These are phyloP conservation scores for Pilophorus perplexus DNA, from an alignment of 2,888 invertebrate genomes.

Conservation along the genomic window DNA sequence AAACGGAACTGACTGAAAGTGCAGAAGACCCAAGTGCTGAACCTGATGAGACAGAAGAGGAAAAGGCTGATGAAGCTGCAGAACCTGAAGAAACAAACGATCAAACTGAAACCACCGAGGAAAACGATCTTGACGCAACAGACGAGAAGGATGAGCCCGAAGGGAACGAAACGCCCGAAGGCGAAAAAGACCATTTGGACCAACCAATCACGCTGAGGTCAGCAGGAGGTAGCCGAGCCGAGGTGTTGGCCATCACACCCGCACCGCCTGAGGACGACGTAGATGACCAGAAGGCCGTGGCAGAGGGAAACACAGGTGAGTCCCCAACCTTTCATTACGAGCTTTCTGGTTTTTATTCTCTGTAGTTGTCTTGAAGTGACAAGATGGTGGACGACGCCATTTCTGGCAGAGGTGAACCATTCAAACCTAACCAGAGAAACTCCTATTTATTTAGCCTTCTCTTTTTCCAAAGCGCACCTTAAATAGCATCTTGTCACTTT, in stretches of 20 bases:
- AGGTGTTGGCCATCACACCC: conserved; percentile 30
- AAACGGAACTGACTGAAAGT: not conserved
- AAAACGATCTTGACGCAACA: conserved; percentile 46
- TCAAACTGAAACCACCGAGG: no score
- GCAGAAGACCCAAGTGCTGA: no score
- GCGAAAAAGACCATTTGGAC: conserved; percentile 42
- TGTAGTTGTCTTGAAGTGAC: no score
- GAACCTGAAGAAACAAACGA: no score
- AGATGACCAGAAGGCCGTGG: conserved; percentile 38
- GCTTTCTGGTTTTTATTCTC: not conserved
- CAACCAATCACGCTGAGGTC: conserved; percentile 25
- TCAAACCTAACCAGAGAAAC: no score
- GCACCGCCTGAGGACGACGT: conserved; percentile 47
- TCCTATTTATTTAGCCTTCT: no score
- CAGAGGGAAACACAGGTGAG: conserved; percentile 1
- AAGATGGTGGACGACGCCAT: no score
- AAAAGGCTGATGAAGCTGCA: no score
- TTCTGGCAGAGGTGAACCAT: no score
- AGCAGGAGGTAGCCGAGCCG: conserved; percentile 26
- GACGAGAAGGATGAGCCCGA: conserved; percentile 37
- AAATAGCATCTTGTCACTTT: no score
- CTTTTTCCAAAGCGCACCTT: no score
- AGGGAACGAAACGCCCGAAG: conserved; percentile 54
- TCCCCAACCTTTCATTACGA: not conserved
- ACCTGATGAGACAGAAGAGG: not conserved